These are phyloP conservation scores for Lithobates sylvaticus DNA, from an alignment of 2,797 vertebrate species.

Conservation along the genomic window DNA sequence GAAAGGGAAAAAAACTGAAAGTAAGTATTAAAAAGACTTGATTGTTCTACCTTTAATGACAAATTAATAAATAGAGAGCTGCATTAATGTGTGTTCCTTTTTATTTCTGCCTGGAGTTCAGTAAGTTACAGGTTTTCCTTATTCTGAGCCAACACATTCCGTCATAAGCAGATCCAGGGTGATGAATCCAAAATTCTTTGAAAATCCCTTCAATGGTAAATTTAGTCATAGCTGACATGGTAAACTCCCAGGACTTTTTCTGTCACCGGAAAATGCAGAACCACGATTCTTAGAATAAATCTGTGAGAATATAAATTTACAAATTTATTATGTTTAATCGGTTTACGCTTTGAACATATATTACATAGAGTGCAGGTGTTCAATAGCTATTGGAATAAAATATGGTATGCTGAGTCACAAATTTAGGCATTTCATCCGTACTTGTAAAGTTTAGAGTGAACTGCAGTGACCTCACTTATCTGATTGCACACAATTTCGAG, in stretches of 20 bases:
- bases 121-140: constrained; percentile 11
- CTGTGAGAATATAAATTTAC: constrained; percentile 40
- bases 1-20: neutral
- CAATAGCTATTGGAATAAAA: constrained; percentile 68
- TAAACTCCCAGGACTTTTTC: constrained; percentile 1
- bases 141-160: neutral
- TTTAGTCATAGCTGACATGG: neutral
- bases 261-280: constrained; percentile 18
- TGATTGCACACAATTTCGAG: neutral
- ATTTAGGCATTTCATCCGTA: constrained; percentile 6
- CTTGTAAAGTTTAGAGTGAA: neutral
- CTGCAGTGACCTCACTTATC: constrained; percentile 7
- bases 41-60: neutral
- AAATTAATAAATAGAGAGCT: neutral
- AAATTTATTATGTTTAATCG: constrained; percentile 34
- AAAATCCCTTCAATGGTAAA: constrained; percentile 7
- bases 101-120: neutral
- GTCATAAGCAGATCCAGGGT: neutral
- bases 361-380: constrained; percentile 39
- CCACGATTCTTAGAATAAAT: constrained; percentile 1
- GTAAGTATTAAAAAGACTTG: neutral
- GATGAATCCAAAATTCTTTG: constrained; percentile 5
- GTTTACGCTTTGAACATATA: constrained; percentile 16
- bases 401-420: neutral
- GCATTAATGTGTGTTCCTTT: neutral